phyloP scores from a whole-genome alignment of 2,797 vertebrate genomes.

The Loris lydekkerianus region DNA sequence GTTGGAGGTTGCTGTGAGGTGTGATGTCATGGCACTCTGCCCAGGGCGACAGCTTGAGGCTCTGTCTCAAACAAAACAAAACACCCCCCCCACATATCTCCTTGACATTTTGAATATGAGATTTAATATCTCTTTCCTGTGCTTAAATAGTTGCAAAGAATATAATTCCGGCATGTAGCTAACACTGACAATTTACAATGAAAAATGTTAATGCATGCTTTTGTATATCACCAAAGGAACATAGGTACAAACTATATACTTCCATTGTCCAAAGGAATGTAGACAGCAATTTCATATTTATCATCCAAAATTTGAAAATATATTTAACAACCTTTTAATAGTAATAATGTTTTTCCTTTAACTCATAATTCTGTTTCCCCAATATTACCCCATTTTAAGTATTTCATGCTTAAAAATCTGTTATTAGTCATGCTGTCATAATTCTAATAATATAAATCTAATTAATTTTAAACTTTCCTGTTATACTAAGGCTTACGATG shows the following conservation, averaged over 20 bases:
- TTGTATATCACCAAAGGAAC: neutral
- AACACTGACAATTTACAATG: slow-evolving; percentile 8
- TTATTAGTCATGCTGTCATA: slow-evolving; percentile 22
- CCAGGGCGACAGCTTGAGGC: too few relatives aligned
- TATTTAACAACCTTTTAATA: neutral
- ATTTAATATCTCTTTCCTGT: neutral
- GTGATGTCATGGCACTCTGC: too few relatives aligned
- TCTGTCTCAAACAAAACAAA: too few relatives aligned
- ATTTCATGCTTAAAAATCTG: slow-evolving; percentile 51
- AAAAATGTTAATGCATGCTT: neutral
- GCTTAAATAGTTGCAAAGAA: neutral
- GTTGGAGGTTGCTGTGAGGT: too few relatives aligned
- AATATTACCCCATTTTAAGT: neutral
- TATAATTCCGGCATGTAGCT: neutral
- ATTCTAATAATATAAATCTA: slow-evolving; percentile 53
- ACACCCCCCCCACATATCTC: neutral
- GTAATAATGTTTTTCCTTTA: slow-evolving; percentile 46
- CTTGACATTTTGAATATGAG: slow-evolving; percentile 38
- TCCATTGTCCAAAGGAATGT: neutral
- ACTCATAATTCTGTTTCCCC: slow-evolving; percentile 42
- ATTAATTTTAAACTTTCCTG: slow-evolving; percentile 6
- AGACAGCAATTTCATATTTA: slow-evolving; percentile 23
- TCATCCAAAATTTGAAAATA: slow-evolving; percentile 13
- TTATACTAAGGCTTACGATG: slow-evolving; percentile 17
- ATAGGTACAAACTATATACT: slow-evolving; percentile 29